phyloP scores from a whole-genome alignment of 2,888 invertebrate species.

The Colostygia pectinataria region DNA sequence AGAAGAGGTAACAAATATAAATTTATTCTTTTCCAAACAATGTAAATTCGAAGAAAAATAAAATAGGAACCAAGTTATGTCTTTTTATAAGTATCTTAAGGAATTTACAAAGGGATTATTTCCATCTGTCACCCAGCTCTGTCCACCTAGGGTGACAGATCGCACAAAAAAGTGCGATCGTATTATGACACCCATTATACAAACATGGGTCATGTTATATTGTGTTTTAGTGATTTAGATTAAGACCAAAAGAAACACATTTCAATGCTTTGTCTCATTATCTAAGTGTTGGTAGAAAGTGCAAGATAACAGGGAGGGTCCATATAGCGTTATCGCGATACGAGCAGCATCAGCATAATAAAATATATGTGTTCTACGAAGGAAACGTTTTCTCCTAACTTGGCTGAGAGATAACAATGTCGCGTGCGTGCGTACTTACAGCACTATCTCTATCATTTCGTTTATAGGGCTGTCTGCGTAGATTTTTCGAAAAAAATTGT shows the following conservation, averaged over 20 bases:
- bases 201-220: too few species aligned
- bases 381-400: conserved; percentile 74
- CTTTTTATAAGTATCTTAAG: too few species aligned
- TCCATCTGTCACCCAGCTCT: too few species aligned
- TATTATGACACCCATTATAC: too few species aligned
- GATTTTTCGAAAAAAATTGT: background rate
- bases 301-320: conserved; percentile 66
- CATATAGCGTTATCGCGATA: conserved; percentile 75
- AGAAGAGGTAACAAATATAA: too few species aligned
- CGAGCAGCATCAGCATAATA: conserved; percentile 70
- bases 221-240: too few species aligned
- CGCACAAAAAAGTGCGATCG: too few species aligned
- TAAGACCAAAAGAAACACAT: background rate
- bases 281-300: conserved; percentile 52
- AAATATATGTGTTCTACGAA: conserved; percentile 78
- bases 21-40: conserved; percentile 3
- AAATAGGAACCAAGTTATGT: too few species aligned
- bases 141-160: too few species aligned
- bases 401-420: conserved; percentile 76
- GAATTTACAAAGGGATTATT: too few species aligned
- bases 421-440: conserved; percentile 62
- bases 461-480: conserved; percentile 6
- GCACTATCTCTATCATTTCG: conserved; percentile 37
- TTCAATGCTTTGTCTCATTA: background rate
- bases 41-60: too few species aligned